Evolutionary conservation across 30 jellyfish, hydroid and myxozoan genomes (phyloP).

Genomic region (Hydra vulgaris): DNA sequence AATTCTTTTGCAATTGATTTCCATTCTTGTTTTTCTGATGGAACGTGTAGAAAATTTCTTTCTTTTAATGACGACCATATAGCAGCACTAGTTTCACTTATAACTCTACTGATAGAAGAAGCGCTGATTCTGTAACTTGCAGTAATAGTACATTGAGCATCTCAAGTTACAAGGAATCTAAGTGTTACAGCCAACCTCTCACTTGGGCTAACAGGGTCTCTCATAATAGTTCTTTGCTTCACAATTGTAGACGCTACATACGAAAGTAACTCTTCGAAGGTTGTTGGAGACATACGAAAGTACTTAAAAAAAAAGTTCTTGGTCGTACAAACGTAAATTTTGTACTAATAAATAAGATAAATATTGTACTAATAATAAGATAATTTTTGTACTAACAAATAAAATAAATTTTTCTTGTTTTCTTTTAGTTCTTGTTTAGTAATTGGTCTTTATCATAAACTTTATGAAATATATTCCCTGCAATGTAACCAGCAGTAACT

Average conservation of each 20-base stretch:
- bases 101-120: conserved; percentile 37
- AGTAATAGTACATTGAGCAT: conserved; percentile 49
- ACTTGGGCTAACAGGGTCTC: conserved; percentile 3
- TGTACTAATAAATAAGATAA: too few species aligned
- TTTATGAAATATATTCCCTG: too few species aligned
- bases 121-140: conserved; percentile 50
- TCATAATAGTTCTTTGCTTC: not conserved
- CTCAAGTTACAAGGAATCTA: conserved; percentile 46
- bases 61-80: conserved; percentile 7
- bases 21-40: conserved; percentile 1
- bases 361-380: too few species aligned
- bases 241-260: not conserved
- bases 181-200: conserved; percentile 39
- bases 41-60: not conserved
- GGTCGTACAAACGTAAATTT: not conserved
- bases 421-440: too few species aligned
- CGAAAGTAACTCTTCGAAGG: too few species aligned
- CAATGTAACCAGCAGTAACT: too few species aligned
- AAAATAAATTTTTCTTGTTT: too few species aligned
- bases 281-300: conserved; percentile 9
- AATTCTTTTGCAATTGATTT: conserved; percentile 4
- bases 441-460: too few species aligned
- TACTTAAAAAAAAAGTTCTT: conserved; percentile 1
- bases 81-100: conserved; percentile 37
- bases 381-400: too few species aligned